These are phyloP conservation scores for Bothrops jararaca DNA, from an alignment of 2,113 vertebrate species.

Conservation along the genomic window DNA sequence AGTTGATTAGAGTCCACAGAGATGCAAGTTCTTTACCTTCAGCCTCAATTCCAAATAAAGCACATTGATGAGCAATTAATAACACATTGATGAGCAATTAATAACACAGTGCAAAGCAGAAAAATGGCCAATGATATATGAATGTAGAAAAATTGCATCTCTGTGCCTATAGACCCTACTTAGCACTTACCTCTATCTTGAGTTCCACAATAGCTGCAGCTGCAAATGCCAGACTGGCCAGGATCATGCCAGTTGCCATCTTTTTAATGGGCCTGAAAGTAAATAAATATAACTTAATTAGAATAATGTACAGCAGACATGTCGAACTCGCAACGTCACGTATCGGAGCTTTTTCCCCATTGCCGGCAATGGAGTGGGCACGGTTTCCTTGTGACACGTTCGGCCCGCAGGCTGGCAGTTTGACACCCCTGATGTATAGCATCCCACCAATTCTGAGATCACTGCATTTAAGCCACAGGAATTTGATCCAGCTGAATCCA, in stretches of 20 bases:
- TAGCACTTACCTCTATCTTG: conserved; percentile 81
- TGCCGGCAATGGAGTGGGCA: no score
- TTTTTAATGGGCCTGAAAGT: conserved; percentile 83
- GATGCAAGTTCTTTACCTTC: background rate
- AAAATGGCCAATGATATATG: background rate
- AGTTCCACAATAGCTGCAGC: conserved; percentile 86
- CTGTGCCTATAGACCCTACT: background rate
- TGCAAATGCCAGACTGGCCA: conserved; percentile 86
- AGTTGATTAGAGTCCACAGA: background rate
- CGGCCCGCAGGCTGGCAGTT: no score
- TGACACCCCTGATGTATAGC: background rate
- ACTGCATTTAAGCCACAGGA: conserved; percentile 44
- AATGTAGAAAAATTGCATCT: background rate
- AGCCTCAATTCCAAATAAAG: background rate
- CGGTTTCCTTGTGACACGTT: no score
- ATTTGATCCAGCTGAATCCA: conserved; percentile 43
- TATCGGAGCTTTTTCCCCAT: no score
- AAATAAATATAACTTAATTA: conserved; percentile 50
- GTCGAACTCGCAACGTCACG: no score
- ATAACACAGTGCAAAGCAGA: background rate
- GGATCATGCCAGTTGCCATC: conserved; percentile 90
- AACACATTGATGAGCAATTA: background rate
- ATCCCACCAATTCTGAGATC: conserved; percentile 35
- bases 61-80: no score
- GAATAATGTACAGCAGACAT: conserved; percentile 11